phyloP scores from a whole-genome alignment of 37 sponge, comb jelly and placozoan genomes.

The Crambe crambe region DNA sequence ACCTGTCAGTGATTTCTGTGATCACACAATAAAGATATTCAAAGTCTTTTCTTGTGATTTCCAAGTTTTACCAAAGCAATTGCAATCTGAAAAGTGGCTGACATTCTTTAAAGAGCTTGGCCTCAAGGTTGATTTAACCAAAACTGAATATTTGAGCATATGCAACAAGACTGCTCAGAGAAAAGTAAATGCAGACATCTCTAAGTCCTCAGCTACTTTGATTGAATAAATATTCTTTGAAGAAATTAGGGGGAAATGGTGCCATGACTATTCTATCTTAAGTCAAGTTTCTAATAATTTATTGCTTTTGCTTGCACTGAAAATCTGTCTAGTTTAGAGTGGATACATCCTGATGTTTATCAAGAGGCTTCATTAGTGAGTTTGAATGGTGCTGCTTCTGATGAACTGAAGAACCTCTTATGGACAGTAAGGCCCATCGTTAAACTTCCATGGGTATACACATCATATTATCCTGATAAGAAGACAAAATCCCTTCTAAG shows the following conservation, averaged over 20 bases:
- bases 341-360: background rate
- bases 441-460: background rate
- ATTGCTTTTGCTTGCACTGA: background rate
- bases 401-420: constrained; percentile 3
- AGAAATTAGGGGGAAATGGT: background rate
- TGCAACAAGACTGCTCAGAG: no score
- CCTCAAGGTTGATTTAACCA: no score
- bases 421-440: constrained; percentile 61
- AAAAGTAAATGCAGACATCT: no score
- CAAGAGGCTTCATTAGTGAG: no score
- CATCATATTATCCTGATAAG: no score
- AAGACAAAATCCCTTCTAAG: no score
- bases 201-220: no score
- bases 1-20: background rate
- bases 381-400: no score
- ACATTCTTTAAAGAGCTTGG: no score
- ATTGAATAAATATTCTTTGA: background rate
- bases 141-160: no score
- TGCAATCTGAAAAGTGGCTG: no score
- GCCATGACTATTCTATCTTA: background rate
- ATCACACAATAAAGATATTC: background rate
- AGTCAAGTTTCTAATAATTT: background rate
- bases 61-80: background rate
- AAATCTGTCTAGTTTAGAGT: background rate
- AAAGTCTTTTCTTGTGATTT: background rate